phyloP scores from a whole-genome alignment of 2,888 invertebrate genomes.

The Eutolmus rufibarbis region DNA sequence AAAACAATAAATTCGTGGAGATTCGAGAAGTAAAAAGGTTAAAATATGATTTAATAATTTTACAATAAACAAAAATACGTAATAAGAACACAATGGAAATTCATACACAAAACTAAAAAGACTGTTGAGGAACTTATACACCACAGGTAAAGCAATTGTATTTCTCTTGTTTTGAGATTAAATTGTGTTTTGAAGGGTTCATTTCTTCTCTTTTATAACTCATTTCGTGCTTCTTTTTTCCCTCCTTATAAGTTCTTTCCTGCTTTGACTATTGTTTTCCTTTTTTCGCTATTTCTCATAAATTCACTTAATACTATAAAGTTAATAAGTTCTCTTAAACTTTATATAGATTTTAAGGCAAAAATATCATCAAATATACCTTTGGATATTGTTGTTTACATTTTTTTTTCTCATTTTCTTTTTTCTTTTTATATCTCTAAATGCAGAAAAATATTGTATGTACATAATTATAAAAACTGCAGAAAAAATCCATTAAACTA shows the following conservation, averaged over 20 bases:
- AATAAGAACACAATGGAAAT: slow-evolving; percentile 35
- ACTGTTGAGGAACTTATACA: slow-evolving; percentile 59
- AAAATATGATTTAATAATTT: background rate
- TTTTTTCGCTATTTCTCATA: slow-evolving; percentile 30
- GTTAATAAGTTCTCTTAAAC: slow-evolving; percentile 43
- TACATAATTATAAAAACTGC: slow-evolving; percentile 19
- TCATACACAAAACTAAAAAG: slow-evolving; percentile 2
- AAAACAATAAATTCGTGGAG: slow-evolving; percentile 17
- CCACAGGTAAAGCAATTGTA: slow-evolving; percentile 58
- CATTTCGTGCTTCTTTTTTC: background rate
- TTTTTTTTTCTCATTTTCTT: background rate
- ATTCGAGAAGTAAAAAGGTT: slow-evolving; percentile 1
- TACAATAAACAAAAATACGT: background rate
- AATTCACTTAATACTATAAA: slow-evolving; percentile 34
- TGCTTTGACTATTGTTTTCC: slow-evolving; percentile 10
- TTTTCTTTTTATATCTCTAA: slow-evolving; percentile 13
- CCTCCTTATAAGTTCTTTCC: slow-evolving; percentile 19
- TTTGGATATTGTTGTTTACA: slow-evolving; percentile 50
- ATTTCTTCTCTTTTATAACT: background rate
- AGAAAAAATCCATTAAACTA: slow-evolving; percentile 16
- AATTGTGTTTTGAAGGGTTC: slow-evolving; percentile 60
- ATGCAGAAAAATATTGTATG: slow-evolving; percentile 25
- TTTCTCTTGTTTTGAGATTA: slow-evolving; percentile 66
- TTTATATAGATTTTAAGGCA: slow-evolving; percentile 51
- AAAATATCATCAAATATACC: slow-evolving; percentile 53